These are phyloP conservation scores for Eupithecia abbreviata DNA, from an alignment of 2,888 invertebrate species.

Conservation along the genomic window DNA sequence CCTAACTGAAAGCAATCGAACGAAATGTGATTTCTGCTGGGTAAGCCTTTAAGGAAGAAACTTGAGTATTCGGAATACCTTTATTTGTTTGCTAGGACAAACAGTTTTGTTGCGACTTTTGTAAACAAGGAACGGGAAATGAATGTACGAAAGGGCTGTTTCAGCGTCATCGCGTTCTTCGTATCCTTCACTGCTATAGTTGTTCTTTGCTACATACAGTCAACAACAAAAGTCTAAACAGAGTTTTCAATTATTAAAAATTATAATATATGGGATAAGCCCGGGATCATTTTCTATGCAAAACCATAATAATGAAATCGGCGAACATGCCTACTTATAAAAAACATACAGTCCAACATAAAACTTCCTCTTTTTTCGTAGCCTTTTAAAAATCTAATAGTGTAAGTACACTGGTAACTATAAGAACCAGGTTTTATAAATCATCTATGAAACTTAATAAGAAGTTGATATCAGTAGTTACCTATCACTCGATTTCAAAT, in stretches of 20 bases:
- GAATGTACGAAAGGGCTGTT: background rate
- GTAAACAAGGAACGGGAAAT: constrained; percentile 5
- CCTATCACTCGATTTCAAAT: background rate
- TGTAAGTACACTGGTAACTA: too few relatives aligned
- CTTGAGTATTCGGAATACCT: constrained; percentile 17
- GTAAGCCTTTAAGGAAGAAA: constrained; percentile 24
- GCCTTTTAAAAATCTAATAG: too few relatives aligned
- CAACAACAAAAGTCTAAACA: background rate
- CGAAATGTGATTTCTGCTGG: constrained; percentile 40
- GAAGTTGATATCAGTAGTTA: background rate
- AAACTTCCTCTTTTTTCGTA: too few relatives aligned
- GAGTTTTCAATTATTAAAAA: too few relatives aligned
- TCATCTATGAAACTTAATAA: background rate
- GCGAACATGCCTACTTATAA: too few relatives aligned
- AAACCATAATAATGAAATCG: too few relatives aligned
- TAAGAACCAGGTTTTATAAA: background rate
- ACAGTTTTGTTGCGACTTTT: constrained; percentile 15
- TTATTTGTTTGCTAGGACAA: constrained; percentile 14
- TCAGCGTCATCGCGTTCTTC: background rate
- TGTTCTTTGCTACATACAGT: background rate
- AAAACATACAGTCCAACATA: too few relatives aligned
- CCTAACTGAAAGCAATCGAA: constrained; percentile 40
- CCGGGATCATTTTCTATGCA: too few relatives aligned
- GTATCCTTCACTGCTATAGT: background rate
- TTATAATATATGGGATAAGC: too few relatives aligned